Base-by-base conservation (phyloP, 2,888 invertebrate genomes). In the Bombylius discolor region DNA sequence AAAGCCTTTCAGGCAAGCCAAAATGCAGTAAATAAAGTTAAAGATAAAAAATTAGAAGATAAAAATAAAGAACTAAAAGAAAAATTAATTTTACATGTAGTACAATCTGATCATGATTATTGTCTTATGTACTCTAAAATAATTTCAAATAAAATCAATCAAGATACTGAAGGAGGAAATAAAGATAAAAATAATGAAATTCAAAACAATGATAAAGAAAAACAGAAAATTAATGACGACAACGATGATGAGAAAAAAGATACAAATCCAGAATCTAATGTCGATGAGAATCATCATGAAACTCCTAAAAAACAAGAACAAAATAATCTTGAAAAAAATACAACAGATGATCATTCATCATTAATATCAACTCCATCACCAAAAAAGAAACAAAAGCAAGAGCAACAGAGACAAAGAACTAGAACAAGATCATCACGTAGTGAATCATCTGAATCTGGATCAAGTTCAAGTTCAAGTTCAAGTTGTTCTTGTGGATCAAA, bases 401-500 rank as follows among this genome's bases (percentile, higher is more conserved):
- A 65, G 66, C 74, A 14, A 23, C 55, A 58, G 11, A 64, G 66
- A 57, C 58, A 71, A 34, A 65, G 62, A 47, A 76, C 75, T 23
- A 3, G 36, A 60, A 59, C 13, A 58, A 62, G 60, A 47, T 11
- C 57, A 47, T 11, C 57, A n/a, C 55, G 53, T 6, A 58, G 58
- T 54, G 63, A 79, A 59, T 83, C 84, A 31, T 85, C 87, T 2
- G 85, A 87, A 0, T 87, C 85, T 66, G 83, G 82, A 64, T 86
- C 87, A 31, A 87, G 87, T 60, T 86, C 85, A 62, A 85, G 84
- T 64, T 85, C 85, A 60, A 83, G 81, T 63, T 85, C 88, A 2
- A 87, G 85, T 66, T 89, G 89, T 66, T 85, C 87, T 0, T 89
- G 90, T 67, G 87, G 87, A 5, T 84, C 87, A 4, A 89, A 89